Evolutionary conservation across 2,888 invertebrate species (phyloP).

Genomic region (Mantis religiosa): DNA sequence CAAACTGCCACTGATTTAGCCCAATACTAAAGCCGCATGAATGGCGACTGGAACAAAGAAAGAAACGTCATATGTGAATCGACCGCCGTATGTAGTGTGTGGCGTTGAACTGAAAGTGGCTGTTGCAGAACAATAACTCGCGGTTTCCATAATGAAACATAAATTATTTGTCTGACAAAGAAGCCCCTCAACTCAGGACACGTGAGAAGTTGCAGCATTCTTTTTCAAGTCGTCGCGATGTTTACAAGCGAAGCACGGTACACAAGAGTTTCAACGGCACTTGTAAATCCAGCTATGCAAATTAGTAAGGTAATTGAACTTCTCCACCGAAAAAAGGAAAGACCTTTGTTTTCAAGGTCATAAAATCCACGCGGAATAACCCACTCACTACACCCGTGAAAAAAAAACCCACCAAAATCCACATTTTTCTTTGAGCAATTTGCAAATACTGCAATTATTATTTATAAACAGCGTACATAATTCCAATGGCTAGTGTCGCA

Average conservation of each 20-base stretch:
- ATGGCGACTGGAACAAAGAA: too few relatives aligned
- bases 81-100: background rate
- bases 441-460: too few relatives aligned
- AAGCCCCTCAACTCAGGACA: background rate
- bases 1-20: too few relatives aligned
- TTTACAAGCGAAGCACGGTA: background rate
- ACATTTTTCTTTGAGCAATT: too few relatives aligned
- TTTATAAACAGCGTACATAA: too few relatives aligned
- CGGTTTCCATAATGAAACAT: background rate
- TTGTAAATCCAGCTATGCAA: background rate
- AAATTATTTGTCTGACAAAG: background rate
- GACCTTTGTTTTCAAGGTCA: too few relatives aligned
- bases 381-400: too few relatives aligned
- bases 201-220: background rate
- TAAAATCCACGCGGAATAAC: too few relatives aligned
- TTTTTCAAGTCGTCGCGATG: background rate
- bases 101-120: too few relatives aligned
- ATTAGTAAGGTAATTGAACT: background rate
- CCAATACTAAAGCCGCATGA: too few relatives aligned
- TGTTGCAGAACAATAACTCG: background rate
- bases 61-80: background rate
- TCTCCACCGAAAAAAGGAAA: background rate
- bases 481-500: too few relatives aligned
- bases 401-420: too few relatives aligned
- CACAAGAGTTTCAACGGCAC: background rate